These are phyloP conservation scores for Tetraodon nigroviridis DNA, from an alignment of 2,113 vertebrate species.

Conservation along the genomic window DNA sequence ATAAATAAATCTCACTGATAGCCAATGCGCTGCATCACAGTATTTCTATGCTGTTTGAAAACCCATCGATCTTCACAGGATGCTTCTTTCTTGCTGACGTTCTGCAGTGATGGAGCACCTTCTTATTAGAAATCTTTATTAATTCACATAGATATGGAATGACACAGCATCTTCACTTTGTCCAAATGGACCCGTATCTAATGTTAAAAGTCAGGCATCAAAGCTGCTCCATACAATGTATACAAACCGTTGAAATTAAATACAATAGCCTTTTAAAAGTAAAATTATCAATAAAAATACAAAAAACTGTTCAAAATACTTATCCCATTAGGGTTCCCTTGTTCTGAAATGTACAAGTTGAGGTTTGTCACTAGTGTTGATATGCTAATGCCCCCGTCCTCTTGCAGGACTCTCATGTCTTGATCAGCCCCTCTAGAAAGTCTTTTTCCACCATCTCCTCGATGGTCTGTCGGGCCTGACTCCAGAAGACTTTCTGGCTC, in stretches of 20 bases:
- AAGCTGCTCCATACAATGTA: conserved; percentile 78
- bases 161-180: conserved; percentile 71
- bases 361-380: conserved; percentile 70
- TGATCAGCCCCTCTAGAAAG: conserved; percentile 94
- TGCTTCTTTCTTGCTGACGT: background rate
- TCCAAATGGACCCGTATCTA: conserved; percentile 77
- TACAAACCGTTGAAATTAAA: conserved; percentile 96
- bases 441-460: conserved; percentile 99
- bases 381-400: conserved; percentile 11
- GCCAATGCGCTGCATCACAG: no score
- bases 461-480: conserved; percentile 91
- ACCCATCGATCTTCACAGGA: background rate
- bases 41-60: no score
- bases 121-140: conserved; percentile 65
- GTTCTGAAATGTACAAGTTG: conserved; percentile 58
- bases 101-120: background rate
- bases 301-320: conserved; percentile 76
- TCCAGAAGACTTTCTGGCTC: conserved; percentile 91
- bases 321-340: conserved; percentile 35
- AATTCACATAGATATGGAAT: conserved; percentile 76
- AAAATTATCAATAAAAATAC: conserved; percentile 79
- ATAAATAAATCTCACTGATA: background rate
- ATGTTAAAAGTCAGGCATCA: conserved; percentile 84
- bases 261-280: conserved; percentile 78
- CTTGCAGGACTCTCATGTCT: conserved; percentile 77